Conservation (phyloP, 1,140 invertebrate species). For the Calliphora vicina region DNA sequence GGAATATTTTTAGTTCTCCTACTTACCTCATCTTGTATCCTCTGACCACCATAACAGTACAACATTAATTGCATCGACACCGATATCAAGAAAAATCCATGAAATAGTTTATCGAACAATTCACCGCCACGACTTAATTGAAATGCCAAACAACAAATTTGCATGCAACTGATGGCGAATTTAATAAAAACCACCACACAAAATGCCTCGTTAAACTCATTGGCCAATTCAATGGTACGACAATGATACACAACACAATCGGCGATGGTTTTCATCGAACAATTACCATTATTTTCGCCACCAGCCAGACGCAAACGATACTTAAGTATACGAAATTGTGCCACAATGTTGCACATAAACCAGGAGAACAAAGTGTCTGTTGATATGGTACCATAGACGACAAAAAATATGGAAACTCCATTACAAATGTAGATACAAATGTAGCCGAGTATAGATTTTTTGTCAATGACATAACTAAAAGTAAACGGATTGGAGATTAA, state of each 20-base stretch:
- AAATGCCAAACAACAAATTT: slow-evolving; percentile 46
- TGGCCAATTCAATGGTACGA: slow-evolving; percentile 41
- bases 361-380: not conserved
- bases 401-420: not conserved
- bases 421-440: not conserved
- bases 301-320: slow-evolving; percentile 1
- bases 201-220: slow-evolving; percentile 43
- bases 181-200: slow-evolving; percentile 47
- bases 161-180: slow-evolving; percentile 47
- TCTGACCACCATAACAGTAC: slow-evolving; percentile 46
- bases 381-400: not conserved
- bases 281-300: not conserved
- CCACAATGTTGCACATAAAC: slow-evolving; percentile 36
- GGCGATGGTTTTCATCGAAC: not conserved
- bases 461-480: not conserved
- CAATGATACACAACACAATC: slow-evolving; percentile 41
- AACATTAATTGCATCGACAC: slow-evolving; percentile 43
- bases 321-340: slow-evolving; percentile 43
- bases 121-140: slow-evolving; percentile 41
- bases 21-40: slow-evolving; percentile 42
- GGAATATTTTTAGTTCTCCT: not conserved
- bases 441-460: not conserved
- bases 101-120: slow-evolving; percentile 32
- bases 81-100: slow-evolving; percentile 42
- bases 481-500: too few relatives aligned